Conservation (phyloP, 1,140 invertebrate species). For the Drosophila bipectinata region DNA sequence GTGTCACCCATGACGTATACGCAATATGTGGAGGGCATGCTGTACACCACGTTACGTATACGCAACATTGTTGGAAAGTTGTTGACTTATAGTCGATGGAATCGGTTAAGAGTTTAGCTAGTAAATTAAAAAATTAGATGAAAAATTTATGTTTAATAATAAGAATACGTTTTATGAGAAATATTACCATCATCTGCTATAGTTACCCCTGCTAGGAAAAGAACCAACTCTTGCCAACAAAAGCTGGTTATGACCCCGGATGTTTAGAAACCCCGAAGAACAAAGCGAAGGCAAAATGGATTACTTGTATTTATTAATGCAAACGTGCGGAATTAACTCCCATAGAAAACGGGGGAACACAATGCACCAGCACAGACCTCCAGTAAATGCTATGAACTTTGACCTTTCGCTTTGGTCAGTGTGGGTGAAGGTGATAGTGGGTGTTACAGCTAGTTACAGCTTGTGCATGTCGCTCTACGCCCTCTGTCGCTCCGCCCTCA, state of each 20-base stretch:
- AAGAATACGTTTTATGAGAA: neutral
- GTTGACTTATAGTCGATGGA: constrained; percentile 18
- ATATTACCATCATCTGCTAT: neutral
- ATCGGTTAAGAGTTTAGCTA: constrained; percentile 7
- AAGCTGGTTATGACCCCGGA: constrained; percentile 14
- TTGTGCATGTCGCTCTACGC: constrained; percentile 35
- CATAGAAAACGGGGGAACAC: neutral
- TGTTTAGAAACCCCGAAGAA: constrained; percentile 10
- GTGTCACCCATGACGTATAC: constrained; percentile 51
- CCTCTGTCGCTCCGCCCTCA: neutral
- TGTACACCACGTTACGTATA: constrained; percentile 42
- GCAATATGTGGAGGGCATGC: constrained; percentile 26
- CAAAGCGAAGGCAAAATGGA: constrained; percentile 23
- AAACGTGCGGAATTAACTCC: constrained; percentile 43
- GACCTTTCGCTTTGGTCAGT: constrained; percentile 35
- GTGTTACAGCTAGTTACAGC: constrained; percentile 47
- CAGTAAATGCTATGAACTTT: constrained; percentile 61
- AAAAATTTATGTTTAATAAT: neutral
- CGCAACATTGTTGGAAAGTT: constrained; percentile 28
- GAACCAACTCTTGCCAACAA: constrained; percentile 1
- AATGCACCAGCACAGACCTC: neutral
- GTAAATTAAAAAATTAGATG: neutral
- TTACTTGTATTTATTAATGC: constrained; percentile 53
- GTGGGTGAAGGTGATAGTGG: constrained; percentile 32
- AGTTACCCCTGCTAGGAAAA: too few relatives aligned